A percentile compares a stretch with the other conserved stretches of the same genome.
Evolutionary conservation across 2,888 invertebrate genomes (phyloP).

Genomic region (Hermodice carunculata): DNA sequence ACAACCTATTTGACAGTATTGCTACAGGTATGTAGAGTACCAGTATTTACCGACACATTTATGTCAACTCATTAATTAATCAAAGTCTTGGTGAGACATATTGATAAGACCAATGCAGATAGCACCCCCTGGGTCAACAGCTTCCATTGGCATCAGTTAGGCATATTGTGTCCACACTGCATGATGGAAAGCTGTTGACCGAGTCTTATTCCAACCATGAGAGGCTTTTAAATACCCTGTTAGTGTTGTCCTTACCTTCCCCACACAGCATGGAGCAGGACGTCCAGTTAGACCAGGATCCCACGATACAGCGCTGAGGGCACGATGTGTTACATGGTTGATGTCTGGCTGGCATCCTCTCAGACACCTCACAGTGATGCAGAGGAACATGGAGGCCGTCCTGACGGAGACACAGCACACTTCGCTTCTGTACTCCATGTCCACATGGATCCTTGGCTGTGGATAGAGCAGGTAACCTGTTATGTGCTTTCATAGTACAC

Average conservation of each 20-base stretch:
- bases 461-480: neutral
- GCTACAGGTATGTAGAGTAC: too few relatives aligned
- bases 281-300: conserved; percentile 10
- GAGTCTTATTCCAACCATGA: too few relatives aligned
- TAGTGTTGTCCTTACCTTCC: conserved; percentile 7
- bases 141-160: too few relatives aligned
- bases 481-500: neutral
- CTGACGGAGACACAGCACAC: conserved; percentile 20
- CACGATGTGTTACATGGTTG: conserved; percentile 5
- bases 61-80: too few relatives aligned
- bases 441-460: conserved; percentile 13
- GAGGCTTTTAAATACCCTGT: too few relatives aligned
- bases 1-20: too few relatives aligned
- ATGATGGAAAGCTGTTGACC: too few relatives aligned
- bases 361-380: conserved; percentile 14
- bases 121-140: too few relatives aligned
- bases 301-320: conserved; percentile 8
- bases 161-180: too few relatives aligned
- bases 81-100: too few relatives aligned
- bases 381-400: conserved; percentile 11
- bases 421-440: conserved; percentile 21
- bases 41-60: too few relatives aligned
- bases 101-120: too few relatives aligned
- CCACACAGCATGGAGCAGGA: conserved; percentile 19
- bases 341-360: conserved; percentile 16